These are phyloP conservation scores for Macrophya annulata DNA, from an alignment of 2,888 invertebrate genomes.

Conservation along the genomic window DNA sequence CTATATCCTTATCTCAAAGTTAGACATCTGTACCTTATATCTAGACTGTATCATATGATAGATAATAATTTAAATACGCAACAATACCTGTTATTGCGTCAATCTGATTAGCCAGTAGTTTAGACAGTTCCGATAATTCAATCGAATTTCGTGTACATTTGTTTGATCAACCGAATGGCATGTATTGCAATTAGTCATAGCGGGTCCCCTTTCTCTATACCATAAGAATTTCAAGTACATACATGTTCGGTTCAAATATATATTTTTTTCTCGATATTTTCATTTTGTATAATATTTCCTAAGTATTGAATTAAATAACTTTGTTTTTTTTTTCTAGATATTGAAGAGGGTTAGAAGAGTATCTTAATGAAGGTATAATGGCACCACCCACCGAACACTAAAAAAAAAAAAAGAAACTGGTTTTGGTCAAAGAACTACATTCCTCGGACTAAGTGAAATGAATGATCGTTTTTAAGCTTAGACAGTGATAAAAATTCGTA, in stretches of 20 bases:
- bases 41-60: background rate
- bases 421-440: constrained; percentile 15
- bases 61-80: constrained; percentile 7
- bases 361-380: background rate
- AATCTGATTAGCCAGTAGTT: background rate
- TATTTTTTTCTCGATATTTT: background rate
- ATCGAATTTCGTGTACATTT: constrained; percentile 13
- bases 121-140: background rate
- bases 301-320: background rate
- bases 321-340: background rate
- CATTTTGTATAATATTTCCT: background rate
- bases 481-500: background rate
- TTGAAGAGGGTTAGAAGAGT: background rate
- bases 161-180: constrained; percentile 3
- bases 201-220: constrained; percentile 7
- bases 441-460: constrained; percentile 36
- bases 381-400: constrained; percentile 3
- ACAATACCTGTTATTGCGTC: background rate
- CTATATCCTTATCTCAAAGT: background rate
- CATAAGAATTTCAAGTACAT: background rate
- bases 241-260: background rate
- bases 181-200: constrained; percentile 14
- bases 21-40: background rate
- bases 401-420: background rate
- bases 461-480: background rate